Percentiles rank a stretch among this genome's conserved stretches.
Evolutionary conservation across 2,113 vertebrate species (phyloP).

Genomic region (Tretioscincus oriximinensis): DNA sequence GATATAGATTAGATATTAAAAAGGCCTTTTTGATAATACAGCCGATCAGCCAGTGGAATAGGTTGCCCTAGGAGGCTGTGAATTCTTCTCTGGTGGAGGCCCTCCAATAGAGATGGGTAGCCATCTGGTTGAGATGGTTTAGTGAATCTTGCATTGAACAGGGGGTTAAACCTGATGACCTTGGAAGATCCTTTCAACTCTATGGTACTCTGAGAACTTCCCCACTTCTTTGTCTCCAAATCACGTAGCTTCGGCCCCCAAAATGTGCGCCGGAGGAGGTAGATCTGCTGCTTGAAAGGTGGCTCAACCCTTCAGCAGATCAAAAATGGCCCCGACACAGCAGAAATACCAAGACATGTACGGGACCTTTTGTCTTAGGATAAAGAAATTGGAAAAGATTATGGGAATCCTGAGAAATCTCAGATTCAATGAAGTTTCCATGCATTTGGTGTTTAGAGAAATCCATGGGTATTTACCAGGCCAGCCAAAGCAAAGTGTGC

Average conservation of each 20-base stretch:
- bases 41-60: too few species aligned
- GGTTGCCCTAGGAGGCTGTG: too few species aligned
- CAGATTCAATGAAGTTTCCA: neutral
- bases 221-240: neutral
- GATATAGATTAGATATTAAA: too few species aligned
- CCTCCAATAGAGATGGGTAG: too few species aligned
- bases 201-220: too few species aligned
- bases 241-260: neutral
- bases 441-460: neutral
- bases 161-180: too few species aligned
- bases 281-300: neutral
- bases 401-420: neutral
- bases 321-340: neutral
- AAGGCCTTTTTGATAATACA: too few species aligned
- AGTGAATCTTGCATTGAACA: too few species aligned
- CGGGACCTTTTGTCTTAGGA: neutral
- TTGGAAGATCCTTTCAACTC: too few species aligned
- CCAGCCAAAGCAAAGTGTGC: too few species aligned
- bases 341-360: neutral
- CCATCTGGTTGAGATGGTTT: too few species aligned
- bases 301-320: neutral
- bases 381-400: neutral
- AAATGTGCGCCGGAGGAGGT: neutral
- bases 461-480: neutral
- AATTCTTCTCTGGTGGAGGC: too few species aligned